Evolutionary conservation across 2,888 invertebrate species (phyloP).

Genomic region (Orthosia incerta): DNA sequence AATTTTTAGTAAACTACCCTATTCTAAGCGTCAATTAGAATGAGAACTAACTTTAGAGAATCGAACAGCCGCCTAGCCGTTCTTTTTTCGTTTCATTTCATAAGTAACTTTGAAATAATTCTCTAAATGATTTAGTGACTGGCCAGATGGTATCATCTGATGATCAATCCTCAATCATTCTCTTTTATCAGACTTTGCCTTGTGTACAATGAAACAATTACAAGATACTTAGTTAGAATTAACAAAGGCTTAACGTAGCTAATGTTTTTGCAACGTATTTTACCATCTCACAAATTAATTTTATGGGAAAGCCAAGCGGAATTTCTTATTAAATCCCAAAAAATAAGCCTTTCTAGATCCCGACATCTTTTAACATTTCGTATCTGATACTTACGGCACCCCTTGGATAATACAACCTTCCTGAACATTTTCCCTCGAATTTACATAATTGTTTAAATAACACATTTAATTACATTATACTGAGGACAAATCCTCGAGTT

Average conservation of each 20-base stretch:
- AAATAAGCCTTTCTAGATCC: slow-evolving; percentile 7
- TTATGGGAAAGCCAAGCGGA: not conserved
- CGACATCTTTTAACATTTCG: slow-evolving; percentile 33
- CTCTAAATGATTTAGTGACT: not conserved
- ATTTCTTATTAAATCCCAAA: slow-evolving; percentile 19
- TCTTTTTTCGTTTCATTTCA: no score
- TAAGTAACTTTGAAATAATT: not conserved
- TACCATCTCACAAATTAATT: not conserved
- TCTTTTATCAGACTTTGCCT: not conserved
- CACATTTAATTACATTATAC: slow-evolving; percentile 79
- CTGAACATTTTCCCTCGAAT: slow-evolving; percentile 75
- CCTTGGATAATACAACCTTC: slow-evolving; percentile 78
- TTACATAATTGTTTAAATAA: slow-evolving; percentile 84
- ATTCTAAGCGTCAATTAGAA: no score
- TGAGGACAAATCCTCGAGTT: slow-evolving; percentile 73
- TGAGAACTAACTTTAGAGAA: no score
- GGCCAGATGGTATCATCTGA: not conserved
- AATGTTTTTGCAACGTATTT: not conserved
- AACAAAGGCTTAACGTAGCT: not conserved
- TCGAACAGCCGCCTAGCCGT: no score
- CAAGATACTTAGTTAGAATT: not conserved
- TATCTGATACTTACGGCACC: slow-evolving; percentile 58
- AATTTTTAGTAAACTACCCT: no score
- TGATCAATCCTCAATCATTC: not conserved
- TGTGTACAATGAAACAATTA: not conserved